phyloP scores from a whole-genome alignment of 2,888 invertebrate species.

The Epinotia bilunana region DNA sequence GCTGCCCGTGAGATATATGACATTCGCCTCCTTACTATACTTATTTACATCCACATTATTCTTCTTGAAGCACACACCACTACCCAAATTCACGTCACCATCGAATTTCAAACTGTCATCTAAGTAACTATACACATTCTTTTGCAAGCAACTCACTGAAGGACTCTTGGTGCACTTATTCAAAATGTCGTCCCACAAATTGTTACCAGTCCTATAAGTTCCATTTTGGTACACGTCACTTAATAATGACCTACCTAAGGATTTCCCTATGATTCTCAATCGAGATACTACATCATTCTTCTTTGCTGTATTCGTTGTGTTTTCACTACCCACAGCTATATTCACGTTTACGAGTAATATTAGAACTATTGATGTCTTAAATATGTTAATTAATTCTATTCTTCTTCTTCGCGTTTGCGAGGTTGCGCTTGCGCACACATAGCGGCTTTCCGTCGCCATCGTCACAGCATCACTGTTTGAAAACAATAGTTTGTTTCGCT shows the following conservation, averaged over 20 bases:
- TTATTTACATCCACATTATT: conserved; percentile 86
- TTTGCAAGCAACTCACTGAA: conserved; percentile 90
- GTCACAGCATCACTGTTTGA: conserved; percentile 65
- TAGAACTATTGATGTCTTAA: conserved; percentile 60
- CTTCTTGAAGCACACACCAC: conserved; percentile 86
- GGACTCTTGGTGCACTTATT: conserved; percentile 88
- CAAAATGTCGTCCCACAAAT: conserved; percentile 89
- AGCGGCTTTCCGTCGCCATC: conserved; percentile 59
- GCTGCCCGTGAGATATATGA: conserved; percentile 74
- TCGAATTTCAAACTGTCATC: conserved; percentile 86
- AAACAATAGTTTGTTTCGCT: conserved; percentile 49
- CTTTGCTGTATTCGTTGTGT: conserved; percentile 48
- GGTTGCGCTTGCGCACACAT: conserved; percentile 44
- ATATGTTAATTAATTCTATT: conserved; percentile 52
- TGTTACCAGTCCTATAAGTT: conserved; percentile 85
- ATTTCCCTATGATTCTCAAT: conserved; percentile 67
- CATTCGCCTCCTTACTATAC: conserved; percentile 82
- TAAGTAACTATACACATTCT: conserved; percentile 89
- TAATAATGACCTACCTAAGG: conserved; percentile 69
- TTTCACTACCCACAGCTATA: conserved; percentile 55
- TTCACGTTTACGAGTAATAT: conserved; percentile 61
- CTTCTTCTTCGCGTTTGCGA: conserved; percentile 47
- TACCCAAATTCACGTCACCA: conserved; percentile 87
- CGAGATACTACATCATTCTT: conserved; percentile 64
- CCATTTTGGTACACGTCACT: conserved; percentile 76